Base-by-base conservation (phyloP, 2,113 vertebrate species). In the Rostratula benghalensis region DNA sequence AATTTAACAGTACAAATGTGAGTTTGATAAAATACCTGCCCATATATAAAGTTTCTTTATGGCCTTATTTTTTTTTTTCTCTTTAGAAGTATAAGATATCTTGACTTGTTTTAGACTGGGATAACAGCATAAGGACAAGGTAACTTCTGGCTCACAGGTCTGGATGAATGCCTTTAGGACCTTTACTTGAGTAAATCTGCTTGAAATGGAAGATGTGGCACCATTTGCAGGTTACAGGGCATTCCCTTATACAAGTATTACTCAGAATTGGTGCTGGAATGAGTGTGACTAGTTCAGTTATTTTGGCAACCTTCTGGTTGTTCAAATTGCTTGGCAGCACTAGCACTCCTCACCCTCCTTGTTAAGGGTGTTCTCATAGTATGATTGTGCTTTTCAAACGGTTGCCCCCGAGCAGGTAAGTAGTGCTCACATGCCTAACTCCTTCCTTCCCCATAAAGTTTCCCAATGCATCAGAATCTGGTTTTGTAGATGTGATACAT, bases 271-370 rank as follows among this genome's bases (percentile, higher is more conserved):
- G 11, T 64, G 27, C 54, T 33, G 35, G 33, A 76, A 75, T n/a
- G 25, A 31, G 24, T 12, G 15, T 75, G 77, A 4, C 25, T 37
- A 25, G 18, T 51, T 82, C 25, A 43, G 31, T 60, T 83, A 21
- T 35, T 92, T 79, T 51, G 83, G 13, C 3, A 13, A 35, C 23
- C 21, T 60, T 89, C 53, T 67, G 25, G 11, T 33, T 53, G 33
- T 65, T 88, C 22, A 46, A 11, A 67, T 57, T 64, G 9, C 24
- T 80, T 46, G 80, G 37, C 51, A 63, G 20, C 2, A 2, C 31
- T 51, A 25, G 39, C 33, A 17, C 2, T 63, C 1, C 0, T 53
- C 7, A 3, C 7, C 3, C 11, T 39, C n/a, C 27, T 78, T 50
- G 6, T 27, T 71, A 31, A 57, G 35, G 5, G 6, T 43, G 8